Evolutionary conservation across 1,140 invertebrate species (phyloP).

Genomic region (Scaptodrosophila lebanonensis): DNA sequence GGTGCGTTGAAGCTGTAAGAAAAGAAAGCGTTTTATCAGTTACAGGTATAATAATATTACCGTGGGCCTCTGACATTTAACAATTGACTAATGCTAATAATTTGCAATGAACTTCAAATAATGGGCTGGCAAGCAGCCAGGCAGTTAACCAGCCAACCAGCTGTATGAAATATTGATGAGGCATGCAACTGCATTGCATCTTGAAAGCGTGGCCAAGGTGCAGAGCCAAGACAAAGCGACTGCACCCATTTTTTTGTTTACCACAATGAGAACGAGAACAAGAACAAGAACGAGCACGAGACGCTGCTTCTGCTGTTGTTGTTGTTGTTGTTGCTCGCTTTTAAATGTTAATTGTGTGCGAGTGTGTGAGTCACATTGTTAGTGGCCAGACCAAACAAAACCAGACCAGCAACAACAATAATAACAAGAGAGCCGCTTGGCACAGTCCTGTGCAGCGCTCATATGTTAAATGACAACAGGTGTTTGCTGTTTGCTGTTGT

Average conservation of each 20-base stretch:
- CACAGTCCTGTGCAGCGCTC: conserved; percentile 14
- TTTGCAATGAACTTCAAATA: too few relatives aligned
- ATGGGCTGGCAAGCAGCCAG: too few relatives aligned
- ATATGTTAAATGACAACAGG: conserved; percentile 56
- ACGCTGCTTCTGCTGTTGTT: conserved; percentile 31
- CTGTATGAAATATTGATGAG: too few relatives aligned
- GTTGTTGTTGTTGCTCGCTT: not conserved
- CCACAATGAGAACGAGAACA: conserved; percentile 23
- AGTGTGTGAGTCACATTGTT: conserved; percentile 2
- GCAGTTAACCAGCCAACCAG: too few relatives aligned
- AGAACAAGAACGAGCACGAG: not conserved
- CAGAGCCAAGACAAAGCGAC: too few relatives aligned
- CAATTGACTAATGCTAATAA: too few relatives aligned
- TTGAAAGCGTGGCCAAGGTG: too few relatives aligned
- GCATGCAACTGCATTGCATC: too few relatives aligned
- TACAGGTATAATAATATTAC: too few relatives aligned
- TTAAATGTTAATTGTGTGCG: conserved; percentile 22
- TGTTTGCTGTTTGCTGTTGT: conserved; percentile 41
- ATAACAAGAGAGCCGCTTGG: conserved; percentile 5
- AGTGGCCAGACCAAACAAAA: conserved; percentile 18
- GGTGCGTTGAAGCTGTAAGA: conserved; percentile 22
- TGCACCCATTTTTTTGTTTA: conserved; percentile 43
- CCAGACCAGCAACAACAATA: conserved; percentile 5
- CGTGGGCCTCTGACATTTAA: too few relatives aligned
- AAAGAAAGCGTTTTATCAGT: not conserved